Conservation (phyloP, 2,113 vertebrate species). For the Hippolais icterina region DNA sequence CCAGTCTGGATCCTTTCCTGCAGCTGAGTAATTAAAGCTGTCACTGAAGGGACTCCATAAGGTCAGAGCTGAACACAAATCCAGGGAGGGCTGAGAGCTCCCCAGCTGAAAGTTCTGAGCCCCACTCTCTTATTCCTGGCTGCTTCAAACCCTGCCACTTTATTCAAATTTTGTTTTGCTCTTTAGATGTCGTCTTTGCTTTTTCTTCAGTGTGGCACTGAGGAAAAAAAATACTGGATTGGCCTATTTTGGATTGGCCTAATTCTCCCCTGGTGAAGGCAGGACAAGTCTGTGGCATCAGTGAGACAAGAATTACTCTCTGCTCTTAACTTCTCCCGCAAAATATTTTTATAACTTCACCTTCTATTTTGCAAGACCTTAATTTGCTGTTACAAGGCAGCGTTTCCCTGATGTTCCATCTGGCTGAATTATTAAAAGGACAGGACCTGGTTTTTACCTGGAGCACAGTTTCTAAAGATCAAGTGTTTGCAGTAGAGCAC, state of each 20-base stretch:
- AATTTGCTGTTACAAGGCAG: not conserved
- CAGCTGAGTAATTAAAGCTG: not conserved
- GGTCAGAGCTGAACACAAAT: not conserved
- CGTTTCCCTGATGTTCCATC: not conserved
- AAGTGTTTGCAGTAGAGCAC: not conserved
- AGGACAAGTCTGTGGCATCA: not conserved
- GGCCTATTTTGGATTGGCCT: constrained; percentile 31
- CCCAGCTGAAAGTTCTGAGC: not conserved
- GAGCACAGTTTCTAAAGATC: not conserved
- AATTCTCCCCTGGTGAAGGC: not conserved
- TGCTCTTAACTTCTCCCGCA: not conserved
- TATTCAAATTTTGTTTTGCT: not conserved
- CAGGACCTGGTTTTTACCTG: not conserved
- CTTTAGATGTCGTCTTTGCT: not conserved
- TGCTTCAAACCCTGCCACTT: not conserved
- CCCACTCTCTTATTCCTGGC: not conserved
- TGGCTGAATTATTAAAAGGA: not conserved
- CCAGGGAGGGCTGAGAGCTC: not conserved
- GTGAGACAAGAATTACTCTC: not conserved
- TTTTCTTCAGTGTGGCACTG: not conserved
- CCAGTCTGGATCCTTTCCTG: not conserved
- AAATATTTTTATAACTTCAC: not conserved
- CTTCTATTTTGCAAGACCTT: not conserved
- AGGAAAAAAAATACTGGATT: constrained; percentile 22
- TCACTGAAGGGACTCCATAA: not conserved